A percentile compares a stretch with the other conserved stretches of the same genome.
Evolutionary conservation across 2,888 invertebrate genomes (phyloP).

Genomic region (Watsonalla cultraria): DNA sequence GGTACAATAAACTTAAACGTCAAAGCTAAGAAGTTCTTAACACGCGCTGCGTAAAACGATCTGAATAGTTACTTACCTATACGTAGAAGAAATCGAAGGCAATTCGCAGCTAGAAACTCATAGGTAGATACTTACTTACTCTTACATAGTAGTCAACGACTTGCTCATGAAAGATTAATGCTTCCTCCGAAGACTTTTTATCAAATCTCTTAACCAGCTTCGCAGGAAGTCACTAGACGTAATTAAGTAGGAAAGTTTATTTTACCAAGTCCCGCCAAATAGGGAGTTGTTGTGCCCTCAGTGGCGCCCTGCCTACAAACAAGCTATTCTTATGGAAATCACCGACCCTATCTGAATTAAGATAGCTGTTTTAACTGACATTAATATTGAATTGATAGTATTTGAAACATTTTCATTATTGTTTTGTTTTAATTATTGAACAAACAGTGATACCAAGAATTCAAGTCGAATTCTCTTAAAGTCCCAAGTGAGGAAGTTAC

Average conservation of each 20-base stretch:
- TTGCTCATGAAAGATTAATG: constrained; percentile 18
- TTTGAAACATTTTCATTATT: neutral
- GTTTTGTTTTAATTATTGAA: neutral
- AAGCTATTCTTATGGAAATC: constrained; percentile 60
- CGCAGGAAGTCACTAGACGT: constrained; percentile 20
- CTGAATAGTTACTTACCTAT: too few species aligned
- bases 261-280: constrained; percentile 29
- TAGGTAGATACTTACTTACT: too few species aligned
- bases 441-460: too few species aligned
- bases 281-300: constrained; percentile 17
- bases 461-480: too few species aligned
- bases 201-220: constrained; percentile 4
- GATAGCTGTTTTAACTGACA: constrained; percentile 15
- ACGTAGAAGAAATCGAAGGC: too few species aligned
- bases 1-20: too few species aligned
- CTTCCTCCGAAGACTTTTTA: constrained; percentile 14
- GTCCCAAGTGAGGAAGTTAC: too few species aligned
- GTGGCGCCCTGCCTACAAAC: constrained; percentile 38
- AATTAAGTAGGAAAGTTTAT: constrained; percentile 51
- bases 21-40: too few species aligned
- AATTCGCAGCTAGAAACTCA: too few species aligned
- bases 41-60: too few species aligned
- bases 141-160: too few species aligned
- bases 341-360: constrained; percentile 35
- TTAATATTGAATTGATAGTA: neutral